Evolutionary conservation across 2,797 vertebrate genomes (phyloP), one percentile per base, ranked within the genome.

Genomic region (Anolis apletophallus): DNA sequence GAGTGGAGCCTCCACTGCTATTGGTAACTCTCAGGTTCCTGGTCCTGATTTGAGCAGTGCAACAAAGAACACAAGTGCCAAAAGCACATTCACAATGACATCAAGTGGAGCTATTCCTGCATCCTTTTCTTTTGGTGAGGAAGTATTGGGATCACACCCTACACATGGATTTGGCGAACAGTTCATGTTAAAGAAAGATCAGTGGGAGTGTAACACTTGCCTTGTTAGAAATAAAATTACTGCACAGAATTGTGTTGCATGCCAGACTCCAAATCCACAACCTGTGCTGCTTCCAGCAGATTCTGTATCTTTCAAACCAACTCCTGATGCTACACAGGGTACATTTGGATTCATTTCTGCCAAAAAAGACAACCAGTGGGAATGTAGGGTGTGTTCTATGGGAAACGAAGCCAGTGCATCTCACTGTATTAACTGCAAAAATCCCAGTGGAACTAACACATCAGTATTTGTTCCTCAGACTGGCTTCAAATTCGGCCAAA

Each of bases 331-430:
- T 55, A 5, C 74, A 75, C 93, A 92, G 85, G 92, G 95, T 67
- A 95, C 93, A 52, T 95, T 98, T 92, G 94, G 90, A 76, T 89
- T 93, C n/a, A 92, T 92, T 87, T 96, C 98, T 94, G 85, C 93
- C 64, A 98, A 96, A 93, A 98, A 97, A n/a, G 96, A 95, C 81
- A 97, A 97, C 46, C 96, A 98, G 4, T 99, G 98, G 99, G 97
- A 99, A 91, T 99, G 98, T 93, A 95, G 87, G 67, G n/a, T 11
- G 40, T 99, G 99, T 93, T 55, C 96, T 12, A 94, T 98, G 83
- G 97, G 96, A 88, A 99, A 98, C 73, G 91, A 97, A 77, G 97
- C 97, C 94, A 86, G 92, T 50, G 84, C 68, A 46, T 89, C 85
- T 74, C 93, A 89, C n/a, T 97, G 96, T 55, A 81, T 86, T 88